Percentiles rank a stretch among this genome's conserved stretches.
Evolutionary conservation across 2,113 vertebrate species (phyloP).

Genomic region (Columbina picui): DNA sequence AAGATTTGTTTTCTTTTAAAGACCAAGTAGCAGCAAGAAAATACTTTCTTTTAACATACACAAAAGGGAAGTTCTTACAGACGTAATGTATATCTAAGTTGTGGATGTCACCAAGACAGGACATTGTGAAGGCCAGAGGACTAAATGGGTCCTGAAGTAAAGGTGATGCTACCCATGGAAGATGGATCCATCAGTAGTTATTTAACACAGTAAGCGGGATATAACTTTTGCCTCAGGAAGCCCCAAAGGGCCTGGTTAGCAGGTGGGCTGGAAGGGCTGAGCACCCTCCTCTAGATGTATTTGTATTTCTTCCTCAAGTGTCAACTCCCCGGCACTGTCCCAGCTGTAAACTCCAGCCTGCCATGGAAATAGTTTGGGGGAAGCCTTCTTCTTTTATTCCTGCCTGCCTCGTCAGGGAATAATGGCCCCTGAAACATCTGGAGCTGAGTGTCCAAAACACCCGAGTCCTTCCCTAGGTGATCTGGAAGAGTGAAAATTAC

Average conservation of each 20-base stretch:
- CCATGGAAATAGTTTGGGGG: neutral
- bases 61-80: neutral
- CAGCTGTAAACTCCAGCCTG: neutral
- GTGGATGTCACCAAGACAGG: neutral
- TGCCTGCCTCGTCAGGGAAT: neutral
- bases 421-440: neutral
- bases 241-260: neutral
- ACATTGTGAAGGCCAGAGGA: neutral
- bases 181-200: neutral
- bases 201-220: fast-evolving
- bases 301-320: neutral
- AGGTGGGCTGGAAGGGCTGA: neutral
- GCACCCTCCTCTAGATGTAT: neutral
- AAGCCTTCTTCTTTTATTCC: neutral
- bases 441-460: neutral
- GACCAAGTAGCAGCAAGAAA: constrained; percentile 41
- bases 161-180: neutral
- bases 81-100: neutral
- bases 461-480: neutral
- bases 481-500: neutral
- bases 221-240: neutral
- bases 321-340: neutral
- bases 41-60: neutral
- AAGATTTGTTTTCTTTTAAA: neutral
- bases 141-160: neutral